phyloP scores from a whole-genome alignment of 2,113 vertebrate genomes.

The Chitala chitala region DNA sequence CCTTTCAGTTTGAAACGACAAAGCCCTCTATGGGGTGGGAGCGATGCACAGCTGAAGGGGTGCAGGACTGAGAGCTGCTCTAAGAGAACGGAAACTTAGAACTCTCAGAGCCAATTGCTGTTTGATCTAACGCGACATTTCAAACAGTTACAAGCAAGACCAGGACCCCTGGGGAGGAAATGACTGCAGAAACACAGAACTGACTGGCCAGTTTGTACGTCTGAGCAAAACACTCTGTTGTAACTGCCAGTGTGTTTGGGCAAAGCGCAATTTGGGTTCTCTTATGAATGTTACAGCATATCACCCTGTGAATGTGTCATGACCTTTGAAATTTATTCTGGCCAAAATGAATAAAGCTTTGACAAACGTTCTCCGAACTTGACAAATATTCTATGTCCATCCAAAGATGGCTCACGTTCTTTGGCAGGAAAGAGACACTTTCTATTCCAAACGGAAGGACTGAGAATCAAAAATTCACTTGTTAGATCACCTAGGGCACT shows the following conservation, averaged over 20 bases:
- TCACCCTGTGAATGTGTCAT: not conserved
- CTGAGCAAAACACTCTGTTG: not conserved
- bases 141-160: not conserved
- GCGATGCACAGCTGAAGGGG: not conserved
- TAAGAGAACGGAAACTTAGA: not conserved
- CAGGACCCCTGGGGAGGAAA: not conserved
- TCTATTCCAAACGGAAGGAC: not conserved
- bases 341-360: not conserved
- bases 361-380: not conserved
- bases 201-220: not conserved
- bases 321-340: not conserved
- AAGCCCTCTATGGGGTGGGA: not conserved
- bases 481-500: too few relatives aligned
- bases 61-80: not conserved
- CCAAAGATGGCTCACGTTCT: too few relatives aligned
- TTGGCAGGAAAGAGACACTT: too few relatives aligned
- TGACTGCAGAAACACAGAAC: not conserved
- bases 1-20: too few relatives aligned
- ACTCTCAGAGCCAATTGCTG: not conserved
- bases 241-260: not conserved
- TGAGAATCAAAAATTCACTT: too few relatives aligned
- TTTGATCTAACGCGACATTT: not conserved
- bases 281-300: not conserved
- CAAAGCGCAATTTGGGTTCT: not conserved
- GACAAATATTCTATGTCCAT: not conserved